Evolutionary conservation across 1,140 invertebrate genomes (phyloP).

Genomic region (Archivesica marissinica): DNA sequence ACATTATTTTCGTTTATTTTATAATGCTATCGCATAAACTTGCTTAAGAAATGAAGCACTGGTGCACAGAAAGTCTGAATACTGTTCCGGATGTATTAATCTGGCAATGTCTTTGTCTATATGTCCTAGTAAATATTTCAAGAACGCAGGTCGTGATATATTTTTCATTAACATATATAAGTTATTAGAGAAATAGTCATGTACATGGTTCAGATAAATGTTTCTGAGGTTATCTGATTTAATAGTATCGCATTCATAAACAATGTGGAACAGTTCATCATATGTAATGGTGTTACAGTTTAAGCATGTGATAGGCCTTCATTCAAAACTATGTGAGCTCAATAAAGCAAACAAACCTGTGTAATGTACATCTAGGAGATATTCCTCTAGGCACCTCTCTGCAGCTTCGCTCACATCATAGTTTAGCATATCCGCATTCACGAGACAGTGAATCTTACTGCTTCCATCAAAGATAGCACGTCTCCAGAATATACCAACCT

Average conservation of each 20-base stretch:
- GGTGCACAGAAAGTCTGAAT: no score
- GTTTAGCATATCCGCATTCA: conserved; percentile 47
- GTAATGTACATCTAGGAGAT: neutral
- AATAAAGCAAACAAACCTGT: neutral
- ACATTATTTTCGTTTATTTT: no score
- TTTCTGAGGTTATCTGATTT: neutral
- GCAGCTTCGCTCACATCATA: conserved; percentile 31
- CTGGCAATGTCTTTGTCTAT: no score
- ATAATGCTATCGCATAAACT: no score
- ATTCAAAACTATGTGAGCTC: neutral
- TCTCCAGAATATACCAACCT: conserved; percentile 56
- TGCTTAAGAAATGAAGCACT: no score
- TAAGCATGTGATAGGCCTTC: neutral
- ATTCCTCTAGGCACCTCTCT: conserved; percentile 33
- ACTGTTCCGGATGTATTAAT: no score
- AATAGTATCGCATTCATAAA: no score
- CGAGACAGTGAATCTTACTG: conserved; percentile 50
- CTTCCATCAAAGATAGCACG: conserved; percentile 60
- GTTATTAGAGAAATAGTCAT: no score
- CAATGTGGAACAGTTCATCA: neutral
- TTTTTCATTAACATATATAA: no score
- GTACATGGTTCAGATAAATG: neutral
- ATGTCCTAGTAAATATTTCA: no score
- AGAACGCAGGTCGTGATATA: no score
- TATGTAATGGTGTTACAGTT: neutral